Conservation (phyloP, 35 echinoderm and acorn worm species). For the Lytechinus variegatus region DNA sequence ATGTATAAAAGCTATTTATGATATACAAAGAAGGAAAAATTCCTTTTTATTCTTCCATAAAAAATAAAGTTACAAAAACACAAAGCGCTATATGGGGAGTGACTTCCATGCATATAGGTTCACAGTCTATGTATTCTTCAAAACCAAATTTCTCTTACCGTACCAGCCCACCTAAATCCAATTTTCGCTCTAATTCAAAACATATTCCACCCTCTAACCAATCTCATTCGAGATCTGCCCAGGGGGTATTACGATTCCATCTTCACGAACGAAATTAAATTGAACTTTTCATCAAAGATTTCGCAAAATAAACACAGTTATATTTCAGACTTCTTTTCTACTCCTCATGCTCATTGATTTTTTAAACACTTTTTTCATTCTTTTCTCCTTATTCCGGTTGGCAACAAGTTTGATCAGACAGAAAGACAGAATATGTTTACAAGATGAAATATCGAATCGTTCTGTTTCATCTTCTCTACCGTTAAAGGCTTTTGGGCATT, state of each 20-base stretch:
- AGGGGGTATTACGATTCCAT: slow-evolving; percentile 11
- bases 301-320: slow-evolving; percentile 5
- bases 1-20: too few relatives aligned
- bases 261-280: not conserved
- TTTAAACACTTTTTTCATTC: not conserved
- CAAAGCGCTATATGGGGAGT: too few relatives aligned
- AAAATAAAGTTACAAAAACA: too few relatives aligned
- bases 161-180: not conserved
- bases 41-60: too few relatives aligned
- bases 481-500: not conserved
- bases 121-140: not conserved
- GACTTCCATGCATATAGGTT: too few relatives aligned
- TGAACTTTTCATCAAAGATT: not conserved
- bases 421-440: not conserved
- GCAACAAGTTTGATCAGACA: not conserved
- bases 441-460: not conserved
- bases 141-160: not conserved
- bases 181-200: slow-evolving; percentile 6
- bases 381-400: not conserved
- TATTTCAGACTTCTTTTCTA: not conserved
- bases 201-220: not conserved
- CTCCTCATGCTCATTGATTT: not conserved
- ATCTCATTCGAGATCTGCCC: not conserved
- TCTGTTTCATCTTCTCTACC: not conserved
- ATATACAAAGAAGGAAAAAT: too few relatives aligned